These are phyloP conservation scores for Isurus oxyrinchus DNA, from an alignment of 2,113 vertebrate species.

Conservation along the genomic window DNA sequence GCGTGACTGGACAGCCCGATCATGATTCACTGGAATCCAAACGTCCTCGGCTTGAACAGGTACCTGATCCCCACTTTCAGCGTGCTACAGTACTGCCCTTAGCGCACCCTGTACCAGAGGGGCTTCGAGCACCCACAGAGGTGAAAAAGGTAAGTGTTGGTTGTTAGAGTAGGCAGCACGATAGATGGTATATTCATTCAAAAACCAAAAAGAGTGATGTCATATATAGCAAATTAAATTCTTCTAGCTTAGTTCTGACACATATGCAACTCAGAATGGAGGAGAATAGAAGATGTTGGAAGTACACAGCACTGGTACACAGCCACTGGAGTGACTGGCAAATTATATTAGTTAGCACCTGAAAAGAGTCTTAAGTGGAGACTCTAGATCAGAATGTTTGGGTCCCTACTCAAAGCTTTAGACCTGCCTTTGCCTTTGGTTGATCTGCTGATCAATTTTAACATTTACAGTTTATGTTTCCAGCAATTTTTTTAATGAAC, in stretches of 20 bases:
- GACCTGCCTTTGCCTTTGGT: background rate
- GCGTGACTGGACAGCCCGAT: conserved; percentile 66
- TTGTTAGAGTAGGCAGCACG: conserved; percentile 34
- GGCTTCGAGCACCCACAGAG: conserved; percentile 72
- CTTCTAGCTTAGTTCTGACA: background rate
- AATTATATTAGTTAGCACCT: background rate
- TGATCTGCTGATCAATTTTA: background rate
- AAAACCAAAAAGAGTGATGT: background rate
- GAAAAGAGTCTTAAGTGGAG: background rate
- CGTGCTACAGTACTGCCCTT: conserved; percentile 69
- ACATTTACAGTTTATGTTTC: background rate
- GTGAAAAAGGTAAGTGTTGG: conserved; percentile 77
- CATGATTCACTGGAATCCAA: conserved; percentile 83
- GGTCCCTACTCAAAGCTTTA: background rate
- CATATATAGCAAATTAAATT: background rate
- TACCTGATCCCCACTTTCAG: conserved; percentile 76
- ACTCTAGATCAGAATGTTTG: background rate
- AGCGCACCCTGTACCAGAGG: conserved; percentile 76
- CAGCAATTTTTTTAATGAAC: background rate
- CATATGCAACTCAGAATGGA: background rate
- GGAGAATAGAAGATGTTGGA: background rate
- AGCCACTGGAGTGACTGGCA: background rate
- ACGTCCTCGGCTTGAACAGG: conserved; percentile 81
- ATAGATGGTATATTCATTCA: conserved; percentile 33
- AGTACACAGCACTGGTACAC: background rate